These are phyloP conservation scores for Macrosoma leucophasiata DNA, from an alignment of 2,888 invertebrate species.

Conservation along the genomic window DNA sequence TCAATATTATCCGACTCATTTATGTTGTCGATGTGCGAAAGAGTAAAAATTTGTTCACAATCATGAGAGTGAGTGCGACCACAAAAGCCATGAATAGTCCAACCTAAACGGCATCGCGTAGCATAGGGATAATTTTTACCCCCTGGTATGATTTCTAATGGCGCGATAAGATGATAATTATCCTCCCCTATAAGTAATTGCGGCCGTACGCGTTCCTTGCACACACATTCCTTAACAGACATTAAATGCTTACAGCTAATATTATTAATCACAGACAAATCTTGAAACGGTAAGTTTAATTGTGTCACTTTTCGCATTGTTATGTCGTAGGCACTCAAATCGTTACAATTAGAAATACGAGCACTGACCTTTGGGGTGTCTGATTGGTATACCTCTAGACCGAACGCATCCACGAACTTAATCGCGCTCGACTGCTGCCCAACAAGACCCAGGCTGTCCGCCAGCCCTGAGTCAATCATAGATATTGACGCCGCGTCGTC, in stretches of 20 bases:
- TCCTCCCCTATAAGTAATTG: conserved; percentile 9
- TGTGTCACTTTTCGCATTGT: conserved; percentile 7
- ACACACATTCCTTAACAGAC: conserved; percentile 3
- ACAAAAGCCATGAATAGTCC: too few species aligned
- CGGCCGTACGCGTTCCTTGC: conserved; percentile 5
- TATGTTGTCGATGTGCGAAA: too few species aligned
- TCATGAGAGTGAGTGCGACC: too few species aligned
- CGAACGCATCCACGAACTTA: conserved; percentile 7
- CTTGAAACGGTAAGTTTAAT: conserved; percentile 5
- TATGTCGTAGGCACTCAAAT: conserved; percentile 2
- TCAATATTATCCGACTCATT: too few species aligned
- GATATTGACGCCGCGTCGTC: conserved; percentile 10
- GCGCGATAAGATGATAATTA: conserved; percentile 14
- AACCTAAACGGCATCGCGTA: too few species aligned
- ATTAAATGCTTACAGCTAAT: conserved; percentile 1
- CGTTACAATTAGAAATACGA: not conserved
- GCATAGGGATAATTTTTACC: too few species aligned
- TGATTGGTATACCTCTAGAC: conserved; percentile 8
- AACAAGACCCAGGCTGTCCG: conserved; percentile 2
- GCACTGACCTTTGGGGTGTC: conserved; percentile 8
- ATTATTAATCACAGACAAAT: conserved; percentile 4
- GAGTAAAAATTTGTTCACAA: too few species aligned
- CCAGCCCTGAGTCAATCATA: conserved; percentile 6
- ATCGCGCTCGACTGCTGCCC: conserved; percentile 3
- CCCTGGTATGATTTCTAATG: conserved; percentile 18